Conservation (phyloP, 2,113 vertebrate genomes). For the Sphaerodactylus townsendi region DNA sequence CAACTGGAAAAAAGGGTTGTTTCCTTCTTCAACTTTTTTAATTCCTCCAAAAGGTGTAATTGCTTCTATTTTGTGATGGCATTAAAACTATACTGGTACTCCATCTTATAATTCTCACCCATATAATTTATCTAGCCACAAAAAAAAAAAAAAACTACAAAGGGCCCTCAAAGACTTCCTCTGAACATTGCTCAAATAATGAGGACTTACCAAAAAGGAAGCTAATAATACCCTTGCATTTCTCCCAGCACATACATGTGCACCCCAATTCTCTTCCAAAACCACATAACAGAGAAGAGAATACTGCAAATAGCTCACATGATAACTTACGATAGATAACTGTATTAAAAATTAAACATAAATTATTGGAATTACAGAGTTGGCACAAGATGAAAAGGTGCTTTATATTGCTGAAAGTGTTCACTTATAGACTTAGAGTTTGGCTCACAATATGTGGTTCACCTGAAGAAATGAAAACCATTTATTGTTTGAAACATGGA, state of each 20-base stretch:
- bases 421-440: slow-evolving; percentile 70
- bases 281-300: slow-evolving; percentile 76
- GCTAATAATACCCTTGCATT: slow-evolving; percentile 62
- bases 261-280: slow-evolving; percentile 63
- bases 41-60: background rate
- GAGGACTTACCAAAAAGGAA: slow-evolving; percentile 61
- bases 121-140: slow-evolving; percentile 4
- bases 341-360: slow-evolving; percentile 83
- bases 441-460: slow-evolving; percentile 61
- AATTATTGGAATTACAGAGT: slow-evolving; percentile 75
- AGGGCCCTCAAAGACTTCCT: background rate
- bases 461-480: slow-evolving; percentile 66
- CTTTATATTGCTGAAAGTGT: slow-evolving; percentile 74
- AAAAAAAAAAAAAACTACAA: background rate
- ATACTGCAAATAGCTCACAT: slow-evolving; percentile 68
- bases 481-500: slow-evolving; percentile 71
- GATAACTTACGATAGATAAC: slow-evolving; percentile 79
- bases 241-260: slow-evolving; percentile 59
- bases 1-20: background rate
- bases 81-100: slow-evolving; percentile 2
- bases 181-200: slow-evolving; percentile 43
- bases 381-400: slow-evolving; percentile 78
- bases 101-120: slow-evolving; percentile 1
- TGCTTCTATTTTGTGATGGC: background rate
- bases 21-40: background rate